phyloP scores from a whole-genome alignment of 2,113 vertebrate genomes.

The Danionella cerebrum region DNA sequence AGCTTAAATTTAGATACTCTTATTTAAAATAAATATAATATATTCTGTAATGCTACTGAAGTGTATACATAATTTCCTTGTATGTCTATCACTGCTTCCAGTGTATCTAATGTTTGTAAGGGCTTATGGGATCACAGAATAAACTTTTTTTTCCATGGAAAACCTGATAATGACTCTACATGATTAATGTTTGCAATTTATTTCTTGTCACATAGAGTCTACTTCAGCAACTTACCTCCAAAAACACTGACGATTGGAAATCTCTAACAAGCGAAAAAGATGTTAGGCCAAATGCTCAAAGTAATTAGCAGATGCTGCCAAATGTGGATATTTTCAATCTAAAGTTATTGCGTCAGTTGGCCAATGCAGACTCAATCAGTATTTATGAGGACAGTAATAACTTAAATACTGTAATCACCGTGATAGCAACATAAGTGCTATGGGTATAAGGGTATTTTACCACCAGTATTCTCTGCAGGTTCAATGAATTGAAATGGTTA shows the following conservation, averaged over 20 bases:
- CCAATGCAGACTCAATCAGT: too few relatives aligned
- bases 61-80: too few relatives aligned
- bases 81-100: conserved; percentile 27
- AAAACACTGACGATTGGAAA: conserved; percentile 52
- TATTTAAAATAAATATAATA: too few relatives aligned
- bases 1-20: too few relatives aligned
- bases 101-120: conserved; percentile 41
- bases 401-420: too few relatives aligned
- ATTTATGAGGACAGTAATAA: too few relatives aligned
- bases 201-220: conserved; percentile 36
- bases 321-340: background rate
- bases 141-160: conserved; percentile 57
- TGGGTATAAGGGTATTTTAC: too few relatives aligned
- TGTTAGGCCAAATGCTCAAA: conserved; percentile 44
- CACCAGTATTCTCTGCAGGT: too few relatives aligned
- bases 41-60: too few relatives aligned
- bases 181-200: conserved; percentile 60
- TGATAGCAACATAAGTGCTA: too few relatives aligned
- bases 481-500: too few relatives aligned
- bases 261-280: conserved; percentile 46
- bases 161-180: conserved; percentile 51
- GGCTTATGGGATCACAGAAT: conserved; percentile 30
- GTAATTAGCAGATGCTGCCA: conserved; percentile 57
- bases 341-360: conserved; percentile 22
- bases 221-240: conserved; percentile 42